Conservation (phyloP, 2,888 invertebrate genomes). For the Thera britannica region DNA sequence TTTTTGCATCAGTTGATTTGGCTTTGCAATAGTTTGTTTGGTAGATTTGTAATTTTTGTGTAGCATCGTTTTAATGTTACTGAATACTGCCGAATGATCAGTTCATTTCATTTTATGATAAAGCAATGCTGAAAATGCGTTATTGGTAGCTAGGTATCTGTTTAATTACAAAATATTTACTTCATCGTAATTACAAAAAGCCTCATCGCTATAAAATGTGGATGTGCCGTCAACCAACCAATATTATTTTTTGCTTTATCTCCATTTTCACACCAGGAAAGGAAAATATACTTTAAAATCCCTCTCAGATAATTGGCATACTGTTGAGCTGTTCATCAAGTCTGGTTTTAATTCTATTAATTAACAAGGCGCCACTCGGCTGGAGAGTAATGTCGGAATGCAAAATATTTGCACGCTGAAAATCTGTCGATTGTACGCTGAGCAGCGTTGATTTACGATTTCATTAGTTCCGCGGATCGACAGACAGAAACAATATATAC, state of each 20-base stretch:
- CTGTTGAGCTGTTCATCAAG: constrained; percentile 61
- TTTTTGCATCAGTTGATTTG: neutral
- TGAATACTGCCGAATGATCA: too few species aligned
- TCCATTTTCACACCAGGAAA: constrained; percentile 17
- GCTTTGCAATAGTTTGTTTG: neutral
- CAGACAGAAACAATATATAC: constrained; percentile 56
- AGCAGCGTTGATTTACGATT: constrained; percentile 78
- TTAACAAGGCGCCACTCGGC: constrained; percentile 64
- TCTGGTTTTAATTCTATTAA: constrained; percentile 69
- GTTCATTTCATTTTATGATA: too few species aligned
- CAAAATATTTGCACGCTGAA: constrained; percentile 64
- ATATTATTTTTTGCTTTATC: neutral
- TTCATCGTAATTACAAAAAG: too few species aligned
- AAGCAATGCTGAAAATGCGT: too few species aligned
- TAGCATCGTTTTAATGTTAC: too few species aligned
- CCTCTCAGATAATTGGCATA: constrained; percentile 52
- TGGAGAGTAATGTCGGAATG: constrained; percentile 64
- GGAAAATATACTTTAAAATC: constrained; percentile 32
- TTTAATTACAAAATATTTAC: too few species aligned
- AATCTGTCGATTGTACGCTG: constrained; percentile 71
- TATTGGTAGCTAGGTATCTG: too few species aligned
- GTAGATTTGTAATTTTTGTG: neutral
- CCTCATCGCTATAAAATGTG: too few species aligned
- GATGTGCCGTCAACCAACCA: too few species aligned
- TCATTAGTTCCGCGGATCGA: constrained; percentile 71